Evolutionary conservation across 2,797 vertebrate species (phyloP).

Genomic region (Anableps anableps): DNA sequence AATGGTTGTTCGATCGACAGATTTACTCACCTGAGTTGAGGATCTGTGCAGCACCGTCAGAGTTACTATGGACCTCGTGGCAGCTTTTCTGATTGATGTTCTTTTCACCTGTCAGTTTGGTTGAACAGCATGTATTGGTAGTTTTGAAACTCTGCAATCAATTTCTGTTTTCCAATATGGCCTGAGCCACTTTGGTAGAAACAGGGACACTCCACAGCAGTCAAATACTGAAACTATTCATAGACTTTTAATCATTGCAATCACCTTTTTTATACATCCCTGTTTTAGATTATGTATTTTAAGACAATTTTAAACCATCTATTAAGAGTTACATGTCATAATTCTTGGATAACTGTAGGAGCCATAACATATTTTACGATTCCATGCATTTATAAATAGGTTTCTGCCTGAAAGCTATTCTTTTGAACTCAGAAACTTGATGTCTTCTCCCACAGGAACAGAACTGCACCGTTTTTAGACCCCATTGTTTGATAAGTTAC

Average conservation of each 20-base stretch:
- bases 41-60: neutral
- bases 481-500: conserved; percentile 64
- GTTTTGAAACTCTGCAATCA: conserved; percentile 5
- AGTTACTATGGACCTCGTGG: neutral
- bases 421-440: conserved; percentile 58
- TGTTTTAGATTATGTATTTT: conserved; percentile 27
- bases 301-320: conserved; percentile 30
- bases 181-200: conserved; percentile 22
- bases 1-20: neutral
- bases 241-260: conserved; percentile 17
- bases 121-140: neutral
- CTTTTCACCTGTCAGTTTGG: neutral
- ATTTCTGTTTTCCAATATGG: conserved; percentile 15
- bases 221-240: conserved; percentile 8
- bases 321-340: conserved; percentile 43
- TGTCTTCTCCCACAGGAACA: conserved; percentile 61
- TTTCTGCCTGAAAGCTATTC: conserved; percentile 47
- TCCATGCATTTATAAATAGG: conserved; percentile 78
- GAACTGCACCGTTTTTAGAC: conserved; percentile 64
- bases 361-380: conserved; percentile 57
- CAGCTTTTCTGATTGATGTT: neutral
- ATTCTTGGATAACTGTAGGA: conserved; percentile 40
- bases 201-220: neutral
- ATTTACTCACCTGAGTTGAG: neutral
- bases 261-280: conserved; percentile 7